phyloP scores from a whole-genome alignment of 2,888 invertebrate species.

The Gymnocheta viridis region DNA sequence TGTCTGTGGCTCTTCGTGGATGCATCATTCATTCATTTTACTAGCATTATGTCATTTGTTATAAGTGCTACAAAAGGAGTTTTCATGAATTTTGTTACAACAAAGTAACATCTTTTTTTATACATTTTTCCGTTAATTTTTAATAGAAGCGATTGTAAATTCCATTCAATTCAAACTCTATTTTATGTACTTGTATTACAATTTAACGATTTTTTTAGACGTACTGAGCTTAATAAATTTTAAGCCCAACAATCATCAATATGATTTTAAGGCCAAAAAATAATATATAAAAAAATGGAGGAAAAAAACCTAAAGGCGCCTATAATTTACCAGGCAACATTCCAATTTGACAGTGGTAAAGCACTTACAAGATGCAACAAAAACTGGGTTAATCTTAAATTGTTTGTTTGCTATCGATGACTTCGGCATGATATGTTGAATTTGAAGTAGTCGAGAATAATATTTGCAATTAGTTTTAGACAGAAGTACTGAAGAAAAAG shows the following conservation, averaged over 20 bases:
- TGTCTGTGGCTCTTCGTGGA: slow-evolving; percentile 6
- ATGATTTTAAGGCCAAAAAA: slow-evolving; percentile 41
- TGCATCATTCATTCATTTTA: slow-evolving; percentile 48
- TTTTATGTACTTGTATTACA: background rate
- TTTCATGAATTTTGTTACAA: slow-evolving; percentile 42
- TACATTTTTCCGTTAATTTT: slow-evolving; percentile 19
- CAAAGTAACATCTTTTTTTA: slow-evolving; percentile 18
- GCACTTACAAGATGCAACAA: background rate
- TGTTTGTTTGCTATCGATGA: background rate
- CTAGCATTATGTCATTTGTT: slow-evolving; percentile 56
- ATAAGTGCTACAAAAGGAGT: slow-evolving; percentile 56
- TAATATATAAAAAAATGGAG: background rate
- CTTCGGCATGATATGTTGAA: background rate
- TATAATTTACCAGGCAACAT: slow-evolving; percentile 37
- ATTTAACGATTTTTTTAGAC: background rate
- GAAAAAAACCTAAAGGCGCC: slow-evolving; percentile 12
- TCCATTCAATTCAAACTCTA: slow-evolving; percentile 25
- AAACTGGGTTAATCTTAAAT: slow-evolving; percentile 27
- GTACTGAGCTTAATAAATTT: slow-evolving; percentile 13
- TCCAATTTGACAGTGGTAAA: slow-evolving; percentile 39
- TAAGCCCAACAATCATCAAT: slow-evolving; percentile 2
- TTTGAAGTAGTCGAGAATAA: background rate
- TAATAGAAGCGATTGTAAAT: slow-evolving; percentile 32
- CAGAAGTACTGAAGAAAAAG: too few relatives aligned
- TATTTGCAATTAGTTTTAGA: background rate